A percentile compares a stretch with the other conserved stretches of the same genome.
Evolutionary conservation across 2,113 vertebrate genomes (phyloP).

Genomic region (Entomyzon cyanotis): DNA sequence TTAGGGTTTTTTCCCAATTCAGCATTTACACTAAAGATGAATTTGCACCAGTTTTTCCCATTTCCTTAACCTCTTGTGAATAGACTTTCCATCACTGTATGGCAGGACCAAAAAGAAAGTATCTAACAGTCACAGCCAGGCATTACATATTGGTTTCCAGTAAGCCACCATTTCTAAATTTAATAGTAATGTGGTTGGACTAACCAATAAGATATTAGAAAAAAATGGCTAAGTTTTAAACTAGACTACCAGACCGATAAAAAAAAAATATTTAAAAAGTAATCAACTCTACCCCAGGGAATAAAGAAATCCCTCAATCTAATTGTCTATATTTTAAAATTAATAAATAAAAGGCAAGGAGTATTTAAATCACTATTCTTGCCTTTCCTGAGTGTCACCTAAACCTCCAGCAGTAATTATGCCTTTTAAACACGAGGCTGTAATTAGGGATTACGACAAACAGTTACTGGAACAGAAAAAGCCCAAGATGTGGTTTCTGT

Average conservation of each 20-base stretch:
- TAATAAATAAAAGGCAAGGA: neutral
- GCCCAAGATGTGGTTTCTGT: slow-evolving; percentile 26
- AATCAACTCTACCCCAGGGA: neutral
- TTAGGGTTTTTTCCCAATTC: neutral
- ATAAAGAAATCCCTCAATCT: neutral
- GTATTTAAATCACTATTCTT: neutral
- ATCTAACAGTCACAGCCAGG: neutral
- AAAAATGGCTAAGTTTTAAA: neutral
- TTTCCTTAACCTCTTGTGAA: neutral
- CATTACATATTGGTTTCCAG: neutral
- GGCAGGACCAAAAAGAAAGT: neutral
- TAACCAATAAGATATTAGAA: neutral
- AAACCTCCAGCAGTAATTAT: slow-evolving; percentile 29
- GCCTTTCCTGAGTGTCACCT: neutral
- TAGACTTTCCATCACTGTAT: neutral
- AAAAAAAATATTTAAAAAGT: neutral
- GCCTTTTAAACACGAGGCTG: neutral
- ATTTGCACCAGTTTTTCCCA: neutral
- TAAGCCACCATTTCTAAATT: neutral
- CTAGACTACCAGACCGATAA: neutral
- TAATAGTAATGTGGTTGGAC: neutral
- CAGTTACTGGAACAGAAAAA: neutral
- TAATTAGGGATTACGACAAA: slow-evolving; percentile 37
- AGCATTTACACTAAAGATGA: neutral
- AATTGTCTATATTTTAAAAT: neutral